Evolutionary conservation across 2,888 invertebrate species (phyloP).

Genomic region (Micropterix aruncella): DNA sequence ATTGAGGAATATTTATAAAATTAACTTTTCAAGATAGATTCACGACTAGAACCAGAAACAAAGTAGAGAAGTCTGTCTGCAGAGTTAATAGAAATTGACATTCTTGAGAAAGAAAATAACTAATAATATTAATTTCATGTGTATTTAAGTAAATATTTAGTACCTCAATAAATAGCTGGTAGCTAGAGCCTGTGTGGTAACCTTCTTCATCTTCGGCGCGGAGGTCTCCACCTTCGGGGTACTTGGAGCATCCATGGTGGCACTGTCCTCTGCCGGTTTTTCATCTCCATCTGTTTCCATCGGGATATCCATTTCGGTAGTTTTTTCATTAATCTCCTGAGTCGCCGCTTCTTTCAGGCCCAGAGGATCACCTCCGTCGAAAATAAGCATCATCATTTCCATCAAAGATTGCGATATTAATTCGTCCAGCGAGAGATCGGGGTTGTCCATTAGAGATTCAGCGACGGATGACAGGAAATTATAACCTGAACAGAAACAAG

Average conservation of each 20-base stretch:
- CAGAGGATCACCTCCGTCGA: constrained; percentile 40
- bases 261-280: constrained; percentile 3
- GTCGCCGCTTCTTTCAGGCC: constrained; percentile 34
- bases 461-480: constrained; percentile 42
- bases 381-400: constrained; percentile 46
- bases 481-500: not conserved
- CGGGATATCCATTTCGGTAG: constrained; percentile 27
- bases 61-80: too few relatives aligned
- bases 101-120: too few relatives aligned
- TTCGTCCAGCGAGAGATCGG: constrained; percentile 33
- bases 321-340: constrained; percentile 28
- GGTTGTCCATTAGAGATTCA: constrained; percentile 37
- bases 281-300: constrained; percentile 25
- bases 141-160: too few relatives aligned
- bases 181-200: constrained; percentile 28
- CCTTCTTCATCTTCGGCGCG: constrained; percentile 27
- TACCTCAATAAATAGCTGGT: constrained; percentile 24
- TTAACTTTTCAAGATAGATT: too few relatives aligned
- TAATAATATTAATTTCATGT: too few relatives aligned
- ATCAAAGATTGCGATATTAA: constrained; percentile 50
- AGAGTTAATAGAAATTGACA: too few relatives aligned
- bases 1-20: too few relatives aligned
- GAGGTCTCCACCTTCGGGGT: constrained; percentile 27
- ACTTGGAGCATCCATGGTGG: constrained; percentile 17
- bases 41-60: too few relatives aligned